phyloP scores from a whole-genome alignment of 2,797 vertebrate species.

The Dipus sagitta region DNA sequence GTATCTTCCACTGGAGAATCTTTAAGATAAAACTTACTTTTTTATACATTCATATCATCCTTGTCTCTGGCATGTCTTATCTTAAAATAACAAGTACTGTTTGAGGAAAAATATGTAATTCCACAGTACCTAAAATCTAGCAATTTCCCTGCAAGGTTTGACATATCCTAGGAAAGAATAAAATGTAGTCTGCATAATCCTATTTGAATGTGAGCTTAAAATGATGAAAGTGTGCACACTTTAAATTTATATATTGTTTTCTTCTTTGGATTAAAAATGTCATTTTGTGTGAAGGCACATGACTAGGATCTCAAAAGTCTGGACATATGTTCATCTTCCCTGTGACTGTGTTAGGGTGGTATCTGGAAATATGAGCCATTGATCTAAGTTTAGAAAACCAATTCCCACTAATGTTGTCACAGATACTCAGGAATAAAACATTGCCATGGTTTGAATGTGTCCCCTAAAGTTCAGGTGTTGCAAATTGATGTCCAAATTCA shows the following conservation, averaged over 20 bases:
- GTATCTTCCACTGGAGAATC: slow-evolving; percentile 53
- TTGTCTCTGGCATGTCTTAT: neutral
- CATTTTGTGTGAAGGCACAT: neutral
- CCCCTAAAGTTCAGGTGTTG: neutral
- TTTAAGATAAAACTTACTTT: slow-evolving; percentile 49
- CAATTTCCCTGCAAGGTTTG: slow-evolving; percentile 64
- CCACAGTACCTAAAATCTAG: slow-evolving; percentile 58
- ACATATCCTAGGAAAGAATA: slow-evolving; percentile 62
- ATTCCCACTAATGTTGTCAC: neutral
- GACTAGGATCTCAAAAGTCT: neutral
- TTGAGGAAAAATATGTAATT: slow-evolving; percentile 59
- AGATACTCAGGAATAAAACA: neutral
- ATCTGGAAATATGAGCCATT: neutral
- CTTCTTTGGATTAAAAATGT: neutral
- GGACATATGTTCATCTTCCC: neutral
- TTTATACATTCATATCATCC: slow-evolving; percentile 49
- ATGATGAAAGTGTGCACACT: slow-evolving; percentile 9
- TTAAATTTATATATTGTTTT: neutral
- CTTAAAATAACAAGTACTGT: slow-evolving; percentile 49
- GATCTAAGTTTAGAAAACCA: neutral
- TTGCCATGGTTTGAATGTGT: neutral
- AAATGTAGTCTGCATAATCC: neutral
- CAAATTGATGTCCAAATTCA: neutral
- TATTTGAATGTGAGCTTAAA: slow-evolving; percentile 31
- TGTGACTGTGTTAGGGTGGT: neutral